These are phyloP conservation scores for Alviniconcha strummeri DNA, from an alignment of 2,888 invertebrate species.

Conservation along the genomic window DNA sequence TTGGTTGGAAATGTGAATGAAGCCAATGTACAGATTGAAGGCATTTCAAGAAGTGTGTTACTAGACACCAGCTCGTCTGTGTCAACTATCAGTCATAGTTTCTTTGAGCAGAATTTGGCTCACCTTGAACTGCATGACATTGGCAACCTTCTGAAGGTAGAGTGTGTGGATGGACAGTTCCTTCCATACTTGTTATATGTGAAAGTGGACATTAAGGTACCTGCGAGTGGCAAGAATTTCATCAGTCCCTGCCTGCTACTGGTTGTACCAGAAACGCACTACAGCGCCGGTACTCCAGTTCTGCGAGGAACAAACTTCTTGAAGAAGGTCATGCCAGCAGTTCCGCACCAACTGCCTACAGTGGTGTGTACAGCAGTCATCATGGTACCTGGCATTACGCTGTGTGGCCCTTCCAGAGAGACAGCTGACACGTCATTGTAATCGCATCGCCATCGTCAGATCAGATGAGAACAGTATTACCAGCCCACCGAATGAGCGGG, in stretches of 20 bases:
- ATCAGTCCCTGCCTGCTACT: not conserved
- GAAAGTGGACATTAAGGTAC: not conserved
- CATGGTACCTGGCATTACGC: conserved; percentile 24
- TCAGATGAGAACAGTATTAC: not conserved
- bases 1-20: no score
- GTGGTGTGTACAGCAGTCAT: not conserved
- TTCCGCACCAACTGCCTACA: not conserved
- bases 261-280: conserved; percentile 6
- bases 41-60: no score
- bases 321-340: not conserved
- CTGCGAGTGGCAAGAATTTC: not conserved
- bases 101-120: no score
- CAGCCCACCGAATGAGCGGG: not conserved
- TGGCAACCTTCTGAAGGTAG: not conserved
- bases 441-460: conserved; percentile 4
- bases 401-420: conserved; percentile 11
- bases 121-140: no score
- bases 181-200: conserved; percentile 22
- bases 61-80: no score
- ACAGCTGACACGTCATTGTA: not conserved
- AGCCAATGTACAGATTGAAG: no score
- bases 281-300: conserved; percentile 4
- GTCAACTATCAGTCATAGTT: no score
- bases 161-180: conserved; percentile 18
- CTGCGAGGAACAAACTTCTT: conserved; percentile 24